Conservation (phyloP, 2,888 invertebrate genomes). For the Brachypalpus laphriformis region DNA sequence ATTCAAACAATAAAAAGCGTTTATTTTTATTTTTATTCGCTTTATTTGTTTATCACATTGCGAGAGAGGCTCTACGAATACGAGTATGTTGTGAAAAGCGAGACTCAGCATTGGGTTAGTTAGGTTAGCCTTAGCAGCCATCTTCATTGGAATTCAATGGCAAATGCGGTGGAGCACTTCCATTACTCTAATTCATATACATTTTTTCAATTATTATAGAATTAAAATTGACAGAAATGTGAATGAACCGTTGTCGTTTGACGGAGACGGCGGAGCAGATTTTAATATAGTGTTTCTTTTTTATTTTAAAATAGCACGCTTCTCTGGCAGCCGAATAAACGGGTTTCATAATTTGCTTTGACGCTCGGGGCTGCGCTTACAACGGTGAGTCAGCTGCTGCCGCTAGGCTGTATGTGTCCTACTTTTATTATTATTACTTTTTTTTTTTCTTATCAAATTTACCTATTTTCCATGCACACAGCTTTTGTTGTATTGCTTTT, state of each 20-base stretch:
- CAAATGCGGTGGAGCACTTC: conserved; percentile 48
- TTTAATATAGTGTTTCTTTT: background rate
- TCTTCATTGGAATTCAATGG: conserved; percentile 62
- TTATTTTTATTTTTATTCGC: conserved; percentile 19
- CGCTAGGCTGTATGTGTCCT: conserved; percentile 62
- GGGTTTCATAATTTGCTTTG: conserved; percentile 62
- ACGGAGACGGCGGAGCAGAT: background rate
- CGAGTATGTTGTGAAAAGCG: background rate
- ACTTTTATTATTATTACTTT: conserved; percentile 34
- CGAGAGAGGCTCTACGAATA: background rate
- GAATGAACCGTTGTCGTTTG: conserved; percentile 52
- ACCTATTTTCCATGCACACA: conserved; percentile 50
- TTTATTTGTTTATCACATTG: conserved; percentile 28
- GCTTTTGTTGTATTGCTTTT: conserved; percentile 46
- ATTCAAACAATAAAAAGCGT: conserved; percentile 44
- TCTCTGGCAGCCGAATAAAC: conserved; percentile 44
- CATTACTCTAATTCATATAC: conserved; percentile 59
- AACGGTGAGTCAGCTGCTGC: conserved; percentile 67
- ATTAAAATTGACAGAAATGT: conserved; percentile 60
- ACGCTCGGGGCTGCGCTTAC: conserved; percentile 44
- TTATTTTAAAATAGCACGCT: conserved; percentile 39
- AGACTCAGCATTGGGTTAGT: conserved; percentile 7
- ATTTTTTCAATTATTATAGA: conserved; percentile 38
- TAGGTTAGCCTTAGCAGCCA: conserved; percentile 30
- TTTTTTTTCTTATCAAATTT: conserved; percentile 45